Conservation (phyloP, 2,888 invertebrate genomes). For the Platypus cylindrus region DNA sequence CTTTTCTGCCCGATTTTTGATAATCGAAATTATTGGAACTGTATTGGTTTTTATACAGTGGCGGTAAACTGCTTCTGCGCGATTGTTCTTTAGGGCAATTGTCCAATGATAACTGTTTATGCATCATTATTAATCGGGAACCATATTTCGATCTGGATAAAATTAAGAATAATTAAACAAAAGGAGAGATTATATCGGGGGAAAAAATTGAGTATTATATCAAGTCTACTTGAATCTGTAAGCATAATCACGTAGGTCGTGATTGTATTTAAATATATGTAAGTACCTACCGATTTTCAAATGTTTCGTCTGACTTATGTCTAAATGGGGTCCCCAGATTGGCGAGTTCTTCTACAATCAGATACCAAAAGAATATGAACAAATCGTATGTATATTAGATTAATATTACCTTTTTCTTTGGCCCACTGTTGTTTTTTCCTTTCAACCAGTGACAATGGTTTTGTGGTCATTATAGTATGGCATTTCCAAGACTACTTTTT, state of each 20-base stretch:
- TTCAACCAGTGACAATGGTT: conserved; percentile 56
- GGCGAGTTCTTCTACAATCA: conserved; percentile 64
- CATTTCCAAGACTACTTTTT: too few species aligned
- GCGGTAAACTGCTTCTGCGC: conserved; percentile 30
- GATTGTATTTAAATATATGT: too few species aligned
- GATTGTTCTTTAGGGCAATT: conserved; percentile 2
- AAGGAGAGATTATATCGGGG: too few species aligned
- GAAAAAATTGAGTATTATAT: too few species aligned
- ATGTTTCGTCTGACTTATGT: too few species aligned
- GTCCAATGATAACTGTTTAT: conserved; percentile 4
- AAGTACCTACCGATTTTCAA: too few species aligned
- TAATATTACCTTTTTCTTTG: conserved; percentile 72
- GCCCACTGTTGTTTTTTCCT: conserved; percentile 90
- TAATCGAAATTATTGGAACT: conserved; percentile 20
- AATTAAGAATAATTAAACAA: too few species aligned
- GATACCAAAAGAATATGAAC: conserved; percentile 2
- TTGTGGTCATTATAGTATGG: too few species aligned
- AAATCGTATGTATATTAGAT: too few species aligned
- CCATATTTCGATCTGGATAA: conserved; percentile 24
- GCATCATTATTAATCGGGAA: conserved; percentile 18
- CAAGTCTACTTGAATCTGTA: too few species aligned
- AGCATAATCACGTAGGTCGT: too few species aligned
- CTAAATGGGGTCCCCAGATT: conserved; percentile 66
- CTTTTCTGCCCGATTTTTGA: conserved; percentile 31
- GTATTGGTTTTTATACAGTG: conserved; percentile 31